phyloP scores from a whole-genome alignment of 2,888 invertebrate genomes.

The Galeopsomyia nigrocyanea region DNA sequence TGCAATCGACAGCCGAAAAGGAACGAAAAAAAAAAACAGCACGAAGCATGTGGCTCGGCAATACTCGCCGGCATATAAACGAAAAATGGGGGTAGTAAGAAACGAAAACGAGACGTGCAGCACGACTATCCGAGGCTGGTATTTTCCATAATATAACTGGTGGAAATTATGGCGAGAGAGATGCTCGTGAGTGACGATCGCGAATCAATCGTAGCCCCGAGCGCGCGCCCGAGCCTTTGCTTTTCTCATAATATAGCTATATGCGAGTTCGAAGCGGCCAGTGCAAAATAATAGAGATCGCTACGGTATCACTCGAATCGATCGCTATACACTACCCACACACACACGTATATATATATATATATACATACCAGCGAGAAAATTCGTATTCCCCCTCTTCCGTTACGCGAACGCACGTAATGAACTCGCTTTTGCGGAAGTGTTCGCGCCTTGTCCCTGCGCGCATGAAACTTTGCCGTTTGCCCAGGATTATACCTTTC shows the following conservation, averaged over 20 bases:
- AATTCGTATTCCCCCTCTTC: slow-evolving; percentile 27
- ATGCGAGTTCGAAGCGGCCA: neutral
- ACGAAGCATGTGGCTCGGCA: slow-evolving; percentile 1
- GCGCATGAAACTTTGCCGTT: neutral
- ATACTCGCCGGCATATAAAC: neutral
- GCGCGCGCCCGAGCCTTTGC: slow-evolving; percentile 16
- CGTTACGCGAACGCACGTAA: neutral
- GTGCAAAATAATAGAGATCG: slow-evolving; percentile 46
- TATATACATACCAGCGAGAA: slow-evolving; percentile 14
- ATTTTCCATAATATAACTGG: slow-evolving; percentile 42
- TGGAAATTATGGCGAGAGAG: slow-evolving; percentile 39
- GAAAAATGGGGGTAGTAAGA: slow-evolving; percentile 7
- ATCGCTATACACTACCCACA: slow-evolving; percentile 29
- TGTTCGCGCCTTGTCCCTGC: slow-evolving; percentile 3
- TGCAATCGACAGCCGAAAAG: slow-evolving; percentile 24
- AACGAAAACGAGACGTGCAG: slow-evolving; percentile 46
- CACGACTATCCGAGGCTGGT: slow-evolving; percentile 36
- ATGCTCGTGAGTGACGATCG: slow-evolving; percentile 48
- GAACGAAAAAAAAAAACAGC: neutral
- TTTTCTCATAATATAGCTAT: slow-evolving; percentile 42
- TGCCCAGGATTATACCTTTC: neutral
- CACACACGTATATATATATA: too few species aligned
- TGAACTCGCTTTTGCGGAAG: slow-evolving; percentile 35
- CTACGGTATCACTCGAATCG: slow-evolving; percentile 36
- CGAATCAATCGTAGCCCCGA: slow-evolving; percentile 43